phyloP scores from a whole-genome alignment of 2,113 vertebrate genomes.

The Trogon surrucura region DNA sequence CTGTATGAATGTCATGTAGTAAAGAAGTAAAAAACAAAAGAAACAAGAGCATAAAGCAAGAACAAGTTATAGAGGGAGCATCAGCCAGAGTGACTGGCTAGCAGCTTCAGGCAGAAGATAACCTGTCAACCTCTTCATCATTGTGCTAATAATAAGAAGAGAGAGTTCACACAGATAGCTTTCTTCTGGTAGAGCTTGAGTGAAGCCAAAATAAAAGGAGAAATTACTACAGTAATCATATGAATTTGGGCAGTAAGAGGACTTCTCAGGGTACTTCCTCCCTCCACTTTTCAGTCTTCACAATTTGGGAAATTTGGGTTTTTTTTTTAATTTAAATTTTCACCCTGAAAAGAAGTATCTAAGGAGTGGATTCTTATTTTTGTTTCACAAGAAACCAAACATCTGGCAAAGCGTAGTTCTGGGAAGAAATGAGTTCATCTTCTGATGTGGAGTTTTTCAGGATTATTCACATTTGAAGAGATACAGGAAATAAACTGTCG shows the following conservation, averaged over 20 bases:
- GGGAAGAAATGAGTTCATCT: neutral
- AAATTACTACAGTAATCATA: neutral
- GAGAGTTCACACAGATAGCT: neutral
- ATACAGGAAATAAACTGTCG: neutral
- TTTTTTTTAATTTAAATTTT: neutral
- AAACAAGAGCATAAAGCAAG: conserved; percentile 7
- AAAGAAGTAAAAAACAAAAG: neutral
- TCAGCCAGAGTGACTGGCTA: neutral
- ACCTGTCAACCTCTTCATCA: neutral
- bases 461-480: neutral
- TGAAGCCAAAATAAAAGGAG: neutral
- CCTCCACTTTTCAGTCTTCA: neutral
- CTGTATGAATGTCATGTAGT: neutral
- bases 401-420: neutral
- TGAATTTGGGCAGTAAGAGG: neutral
- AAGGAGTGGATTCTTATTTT: neutral
- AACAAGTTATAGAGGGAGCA: neutral
- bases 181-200: neutral
- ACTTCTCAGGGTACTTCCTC: neutral
- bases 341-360: neutral
- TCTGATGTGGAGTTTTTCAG: neutral
- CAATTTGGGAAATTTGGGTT: neutral
- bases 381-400: neutral
- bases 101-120: conserved; percentile 6
- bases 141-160: neutral